Evolutionary conservation across 2,797 vertebrate species (phyloP), one percentile per base, ranked within the genome.

Genomic region (Delichon dasypus): DNA sequence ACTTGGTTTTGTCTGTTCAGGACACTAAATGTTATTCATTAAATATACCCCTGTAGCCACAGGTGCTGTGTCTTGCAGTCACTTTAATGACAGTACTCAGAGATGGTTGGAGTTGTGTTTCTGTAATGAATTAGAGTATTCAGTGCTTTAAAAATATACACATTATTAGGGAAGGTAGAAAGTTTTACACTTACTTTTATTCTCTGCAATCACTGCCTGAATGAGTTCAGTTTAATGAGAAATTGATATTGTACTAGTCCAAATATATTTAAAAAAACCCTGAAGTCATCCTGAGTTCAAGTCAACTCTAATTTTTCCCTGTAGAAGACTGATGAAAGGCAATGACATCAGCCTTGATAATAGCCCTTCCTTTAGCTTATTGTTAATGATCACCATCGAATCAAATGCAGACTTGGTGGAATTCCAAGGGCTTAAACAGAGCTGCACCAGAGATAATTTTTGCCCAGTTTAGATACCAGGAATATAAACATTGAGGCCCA

Each of bases 261-360:
- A 94, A 89, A 82, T 57, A 78, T n/a, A 42, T 88, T 83, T 26
- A 0, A 40, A 75, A 65, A 62, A 65, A 42, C 5, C 3, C 85
- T 93, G 83, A 97, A 96, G 88, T 97, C 95, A 95, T 94, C 89
- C 92, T 96, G 93, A 96, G 92, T 96, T 81, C 61, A 93, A 89
- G 93, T 94, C 95, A 97, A 73, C 88, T 93, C 79, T 95, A 65
- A 91, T 96, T 96, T 95, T 95, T 91, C 53, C n/a, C 57, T 89
- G 64, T 84, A 74, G 90, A 90, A 95, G 90, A 87, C 79, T 78
- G 85, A 95, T 90, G 89, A 94, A 96, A 95, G 75, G 64, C 96
- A 95, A 85, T 96, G 96, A 96, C 72, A 85, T 96, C 96, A 97
- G 87, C 79, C 85, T 97, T 94, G 84, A 89, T 97, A 97, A 95